Conservation (phyloP, 2,797 vertebrate genomes). For the Siniperca obscura region DNA sequence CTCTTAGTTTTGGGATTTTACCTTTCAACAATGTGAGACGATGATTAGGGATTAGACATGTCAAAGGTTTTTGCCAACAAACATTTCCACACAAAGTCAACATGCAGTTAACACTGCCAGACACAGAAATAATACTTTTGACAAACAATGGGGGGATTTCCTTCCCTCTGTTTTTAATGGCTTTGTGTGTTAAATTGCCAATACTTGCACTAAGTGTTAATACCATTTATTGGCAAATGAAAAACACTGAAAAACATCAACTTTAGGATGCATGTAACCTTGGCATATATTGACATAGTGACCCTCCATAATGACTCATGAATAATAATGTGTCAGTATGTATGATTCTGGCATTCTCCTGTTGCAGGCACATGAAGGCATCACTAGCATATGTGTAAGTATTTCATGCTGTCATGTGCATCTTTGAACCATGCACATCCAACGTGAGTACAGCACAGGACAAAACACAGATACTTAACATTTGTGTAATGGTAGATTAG, state of each 20-base stretch:
- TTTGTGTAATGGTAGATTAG: slow-evolving; percentile 45
- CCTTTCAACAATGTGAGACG: slow-evolving; percentile 20
- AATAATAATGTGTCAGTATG: slow-evolving; percentile 10
- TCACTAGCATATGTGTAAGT: slow-evolving; percentile 33
- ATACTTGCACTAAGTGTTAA: neutral
- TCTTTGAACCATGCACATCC: slow-evolving; percentile 43
- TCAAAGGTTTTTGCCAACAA: slow-evolving; percentile 27
- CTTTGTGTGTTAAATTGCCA: slow-evolving; percentile 24
- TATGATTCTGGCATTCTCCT: neutral
- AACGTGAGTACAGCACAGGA: slow-evolving; percentile 22
- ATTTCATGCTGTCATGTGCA: slow-evolving; percentile 32
- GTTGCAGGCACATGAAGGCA: slow-evolving; percentile 1
- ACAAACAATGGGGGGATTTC: slow-evolving; percentile 8
- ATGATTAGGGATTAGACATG: slow-evolving; percentile 30
- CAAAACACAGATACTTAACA: slow-evolving; percentile 38
- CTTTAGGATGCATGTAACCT: neutral
- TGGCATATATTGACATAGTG: slow-evolving; percentile 39
- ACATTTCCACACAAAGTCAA: slow-evolving; percentile 39
- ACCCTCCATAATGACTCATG: neutral
- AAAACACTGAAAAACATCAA: slow-evolving; percentile 10
- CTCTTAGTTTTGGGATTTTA: neutral
- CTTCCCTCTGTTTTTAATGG: slow-evolving; percentile 5
- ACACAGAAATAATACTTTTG: slow-evolving; percentile 5
- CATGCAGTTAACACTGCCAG: slow-evolving; percentile 23
- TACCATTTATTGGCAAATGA: slow-evolving; percentile 8